Evolutionary conservation across 2,888 invertebrate species (phyloP).

Genomic region (Drosophila maculinotata): DNA sequence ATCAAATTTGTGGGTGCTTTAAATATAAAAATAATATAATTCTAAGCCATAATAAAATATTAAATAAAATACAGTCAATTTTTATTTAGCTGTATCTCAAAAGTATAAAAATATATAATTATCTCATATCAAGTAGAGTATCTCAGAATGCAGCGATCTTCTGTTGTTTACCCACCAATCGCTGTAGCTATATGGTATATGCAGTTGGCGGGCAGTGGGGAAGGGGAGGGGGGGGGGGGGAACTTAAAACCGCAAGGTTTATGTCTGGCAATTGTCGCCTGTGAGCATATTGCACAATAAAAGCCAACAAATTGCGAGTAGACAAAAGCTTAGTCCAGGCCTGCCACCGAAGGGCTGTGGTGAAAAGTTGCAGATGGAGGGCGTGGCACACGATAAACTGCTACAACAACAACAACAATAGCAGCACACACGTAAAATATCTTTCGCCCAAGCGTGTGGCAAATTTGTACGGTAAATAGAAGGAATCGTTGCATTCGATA

Average conservation of each 20-base stretch:
- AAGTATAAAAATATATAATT: too few species aligned
- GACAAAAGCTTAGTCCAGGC: slow-evolving; percentile 27
- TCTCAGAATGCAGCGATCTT: not conserved
- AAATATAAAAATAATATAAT: too few species aligned
- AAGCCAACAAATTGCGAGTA: slow-evolving; percentile 52
- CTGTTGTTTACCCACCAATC: not conserved
- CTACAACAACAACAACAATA: slow-evolving; percentile 3
- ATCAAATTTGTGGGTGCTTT: too few species aligned
- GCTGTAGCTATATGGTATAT: not conserved
- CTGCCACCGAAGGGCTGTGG: not conserved
- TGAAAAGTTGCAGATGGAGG: not conserved
- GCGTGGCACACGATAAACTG: slow-evolving; percentile 19
- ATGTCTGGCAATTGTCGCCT: slow-evolving; percentile 61
- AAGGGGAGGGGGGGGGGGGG: too few species aligned
- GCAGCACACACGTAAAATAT: not conserved
- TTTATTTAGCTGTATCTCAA: too few species aligned
- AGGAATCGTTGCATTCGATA: slow-evolving; percentile 35
- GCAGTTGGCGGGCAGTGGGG: not conserved
- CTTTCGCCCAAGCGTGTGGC: slow-evolving; percentile 7
- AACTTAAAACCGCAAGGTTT: slow-evolving; percentile 41
- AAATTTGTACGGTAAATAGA: slow-evolving; percentile 52
- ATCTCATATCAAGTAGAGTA: slow-evolving; percentile 7
- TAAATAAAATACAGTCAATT: not conserved
- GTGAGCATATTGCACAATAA: slow-evolving; percentile 44
- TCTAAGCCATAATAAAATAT: not conserved